Percentiles rank a stretch among this genome's conserved stretches.
Conservation (phyloP, 2,888 invertebrate genomes). For the Acrobasis consociella region DNA sequence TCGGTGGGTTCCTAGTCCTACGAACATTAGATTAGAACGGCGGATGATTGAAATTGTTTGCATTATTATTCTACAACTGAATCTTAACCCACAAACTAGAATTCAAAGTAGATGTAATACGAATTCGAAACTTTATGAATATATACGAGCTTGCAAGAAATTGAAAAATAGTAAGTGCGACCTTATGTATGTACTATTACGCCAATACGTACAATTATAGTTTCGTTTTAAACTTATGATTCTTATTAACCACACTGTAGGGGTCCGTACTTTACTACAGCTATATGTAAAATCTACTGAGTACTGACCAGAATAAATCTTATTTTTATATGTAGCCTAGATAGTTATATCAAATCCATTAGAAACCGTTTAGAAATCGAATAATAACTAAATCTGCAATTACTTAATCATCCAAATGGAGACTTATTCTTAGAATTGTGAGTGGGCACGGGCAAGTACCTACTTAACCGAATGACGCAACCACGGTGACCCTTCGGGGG, state of each 20-base stretch:
- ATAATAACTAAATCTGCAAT: slow-evolving; percentile 11
- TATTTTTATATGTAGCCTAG: neutral
- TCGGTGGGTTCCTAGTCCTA: neutral
- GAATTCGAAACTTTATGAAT: too few relatives aligned
- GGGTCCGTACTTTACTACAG: too few relatives aligned
- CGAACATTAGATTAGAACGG: neutral
- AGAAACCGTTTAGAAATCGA: neutral
- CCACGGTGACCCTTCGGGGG: neutral
- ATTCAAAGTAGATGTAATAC: too few relatives aligned
- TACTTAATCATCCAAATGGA: slow-evolving; percentile 2
- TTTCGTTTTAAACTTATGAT: too few relatives aligned
- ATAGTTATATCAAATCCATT: neutral
- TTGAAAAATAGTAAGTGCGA: too few relatives aligned
- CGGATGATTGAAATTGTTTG: neutral
- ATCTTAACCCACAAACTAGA: too few relatives aligned
- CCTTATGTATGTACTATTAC: too few relatives aligned
- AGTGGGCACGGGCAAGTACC: neutral
- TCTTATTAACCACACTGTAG: too few relatives aligned
- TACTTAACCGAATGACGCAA: neutral
- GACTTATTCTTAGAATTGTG: slow-evolving; percentile 3
- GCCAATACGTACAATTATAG: too few relatives aligned
- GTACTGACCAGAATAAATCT: too few relatives aligned
- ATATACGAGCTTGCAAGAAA: too few relatives aligned
- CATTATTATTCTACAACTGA: neutral
- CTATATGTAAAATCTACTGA: too few relatives aligned